Evolutionary conservation across 2,797 vertebrate genomes (phyloP).

Genomic region (Chanos chanos): DNA sequence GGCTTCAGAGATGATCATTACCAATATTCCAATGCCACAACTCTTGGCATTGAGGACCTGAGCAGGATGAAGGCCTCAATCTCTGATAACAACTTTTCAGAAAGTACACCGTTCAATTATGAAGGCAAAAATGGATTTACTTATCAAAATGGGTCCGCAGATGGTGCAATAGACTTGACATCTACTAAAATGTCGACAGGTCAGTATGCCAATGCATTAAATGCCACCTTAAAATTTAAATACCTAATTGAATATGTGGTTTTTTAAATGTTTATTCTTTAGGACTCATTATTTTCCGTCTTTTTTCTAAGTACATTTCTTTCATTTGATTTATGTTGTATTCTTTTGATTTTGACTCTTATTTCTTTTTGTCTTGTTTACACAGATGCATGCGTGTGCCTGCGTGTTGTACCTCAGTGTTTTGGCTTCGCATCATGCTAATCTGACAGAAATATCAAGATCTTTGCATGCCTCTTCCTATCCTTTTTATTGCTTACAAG

Average conservation of each 20-base stretch:
- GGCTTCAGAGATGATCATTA: constrained; percentile 86
- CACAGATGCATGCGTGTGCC: constrained; percentile 92
- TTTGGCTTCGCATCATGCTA: constrained; percentile 87
- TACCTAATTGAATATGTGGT: constrained; percentile 60
- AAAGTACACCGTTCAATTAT: constrained; percentile 83
- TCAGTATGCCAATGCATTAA: constrained; percentile 80
- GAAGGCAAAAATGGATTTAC: constrained; percentile 86
- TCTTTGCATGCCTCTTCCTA: constrained; percentile 79
- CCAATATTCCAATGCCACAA: constrained; percentile 77
- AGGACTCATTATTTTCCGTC: constrained; percentile 39
- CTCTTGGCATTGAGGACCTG: constrained; percentile 78
- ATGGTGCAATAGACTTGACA: constrained; percentile 93
- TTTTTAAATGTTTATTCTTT: constrained; percentile 40
- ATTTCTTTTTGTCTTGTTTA: constrained; percentile 74
- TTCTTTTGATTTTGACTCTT: no score
- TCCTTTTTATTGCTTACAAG: constrained; percentile 66
- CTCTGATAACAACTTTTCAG: constrained; percentile 86
- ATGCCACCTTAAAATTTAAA: constrained; percentile 64
- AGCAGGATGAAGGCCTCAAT: constrained; percentile 86
- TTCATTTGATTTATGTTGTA: constrained; percentile 63
- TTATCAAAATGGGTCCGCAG: constrained; percentile 78
- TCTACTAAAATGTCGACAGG: constrained; percentile 88
- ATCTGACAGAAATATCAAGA: constrained; percentile 73
- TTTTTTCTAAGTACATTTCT: constrained; percentile 41
- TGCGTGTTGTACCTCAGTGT: constrained; percentile 88